Evolutionary conservation across 2,113 vertebrate species (phyloP), one percentile per base, ranked within the genome.

Genomic region (Megaceryle maxima): DNA sequence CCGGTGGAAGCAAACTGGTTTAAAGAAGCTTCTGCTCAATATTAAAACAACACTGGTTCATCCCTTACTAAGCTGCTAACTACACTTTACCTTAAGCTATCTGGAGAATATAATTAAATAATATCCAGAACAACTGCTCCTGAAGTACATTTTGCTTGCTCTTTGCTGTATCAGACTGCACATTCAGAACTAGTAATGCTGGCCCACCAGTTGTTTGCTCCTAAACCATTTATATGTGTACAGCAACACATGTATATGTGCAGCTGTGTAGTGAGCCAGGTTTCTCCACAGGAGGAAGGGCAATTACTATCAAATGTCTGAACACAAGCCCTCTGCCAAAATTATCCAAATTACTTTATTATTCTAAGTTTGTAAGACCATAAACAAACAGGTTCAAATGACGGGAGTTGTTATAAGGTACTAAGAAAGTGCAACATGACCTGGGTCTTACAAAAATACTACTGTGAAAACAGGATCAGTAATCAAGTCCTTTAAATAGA

Each of bases 401-500:
- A 91, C 1, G 92, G 62, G 16, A 84, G 66, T 31, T 82, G 57
- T 64, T 82, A 60, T 4, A 76, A 79, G 66, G 78, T 83, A 97
- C 8, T 14, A 69, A 69, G 56, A 83, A 94, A 89, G 35, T 26
- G 53, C 87, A 87, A 85, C 50, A 57, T 3, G 10, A 89, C 55
- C 81, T 39, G 76, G 44, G 89, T 73, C 66, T 91, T 92, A 88
- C 3, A 84, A 95, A 96, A 96, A 83, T 62, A 79, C 70, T 82
- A 56, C 77, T 66, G 78, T 4, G 9, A 89, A 96, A 91, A 92
- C 57, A 91, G 62, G 53, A 92, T 92, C 95, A 79, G 91, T 51
- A 85, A 92, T 87, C 81, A 85, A 79, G 62, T 44, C 77, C 91
- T 91, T 91, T 95, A 96, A 96, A 96, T 87, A 97, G 88, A 69